phyloP scores from a whole-genome alignment of 2,113 vertebrate genomes.

The Rhombomys opimus region DNA sequence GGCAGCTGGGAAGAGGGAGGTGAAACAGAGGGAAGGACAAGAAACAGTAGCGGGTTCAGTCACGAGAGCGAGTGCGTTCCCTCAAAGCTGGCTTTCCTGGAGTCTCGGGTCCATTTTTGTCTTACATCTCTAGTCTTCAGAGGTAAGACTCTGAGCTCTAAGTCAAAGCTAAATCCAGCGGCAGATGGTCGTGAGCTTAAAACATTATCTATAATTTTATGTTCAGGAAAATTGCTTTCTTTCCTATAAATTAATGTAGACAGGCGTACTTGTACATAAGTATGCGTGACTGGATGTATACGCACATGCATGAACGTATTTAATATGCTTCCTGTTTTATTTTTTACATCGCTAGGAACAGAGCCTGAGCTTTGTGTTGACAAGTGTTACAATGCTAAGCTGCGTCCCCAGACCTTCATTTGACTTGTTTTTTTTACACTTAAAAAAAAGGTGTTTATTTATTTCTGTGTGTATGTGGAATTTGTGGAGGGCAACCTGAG shows the following conservation, averaged over 20 bases:
- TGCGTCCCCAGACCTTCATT: not conserved
- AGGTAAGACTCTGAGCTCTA: not conserved
- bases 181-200: not conserved
- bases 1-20: not conserved
- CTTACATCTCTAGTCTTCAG: not conserved
- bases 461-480: not conserved
- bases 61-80: not conserved
- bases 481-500: not conserved
- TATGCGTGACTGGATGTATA: not conserved
- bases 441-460: not conserved
- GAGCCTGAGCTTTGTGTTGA: not conserved
- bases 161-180: slow-evolving; percentile 22
- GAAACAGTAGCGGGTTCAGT: not conserved
- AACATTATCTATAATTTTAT: slow-evolving; percentile 26
- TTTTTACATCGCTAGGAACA: not conserved
- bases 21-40: not conserved
- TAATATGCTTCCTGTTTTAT: not conserved
- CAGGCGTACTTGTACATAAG: not conserved
- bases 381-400: not conserved
- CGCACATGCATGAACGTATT: not conserved
- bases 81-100: not conserved
- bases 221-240: slow-evolving; percentile 45
- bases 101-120: not conserved
- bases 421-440: not conserved
- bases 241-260: not conserved